A percentile compares a stretch with the other conserved stretches of the same genome.
phyloP scores from a whole-genome alignment of 1,140 invertebrate species.

The Temnothorax nylanderi region DNA sequence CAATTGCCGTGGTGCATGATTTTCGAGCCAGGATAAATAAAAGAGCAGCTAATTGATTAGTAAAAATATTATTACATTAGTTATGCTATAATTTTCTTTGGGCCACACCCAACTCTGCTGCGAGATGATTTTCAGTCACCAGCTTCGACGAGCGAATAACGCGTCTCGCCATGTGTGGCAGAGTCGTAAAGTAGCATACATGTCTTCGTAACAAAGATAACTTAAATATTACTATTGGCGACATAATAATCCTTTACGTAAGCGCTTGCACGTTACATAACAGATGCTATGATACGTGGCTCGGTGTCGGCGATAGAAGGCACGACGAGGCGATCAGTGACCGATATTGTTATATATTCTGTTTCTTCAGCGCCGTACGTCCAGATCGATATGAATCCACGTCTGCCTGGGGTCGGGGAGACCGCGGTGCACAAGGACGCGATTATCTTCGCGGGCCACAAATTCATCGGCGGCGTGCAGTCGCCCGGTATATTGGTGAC shows the following conservation, averaged over 20 bases:
- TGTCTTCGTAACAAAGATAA: neutral
- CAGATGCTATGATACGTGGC: neutral
- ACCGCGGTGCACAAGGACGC: slow-evolving; percentile 94
- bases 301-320: neutral
- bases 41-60: neutral
- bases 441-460: slow-evolving; percentile 96
- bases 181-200: neutral
- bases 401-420: slow-evolving; percentile 88
- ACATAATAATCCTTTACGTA: slow-evolving; percentile 30
- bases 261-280: slow-evolving; percentile 30
- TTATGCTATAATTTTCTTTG: neutral
- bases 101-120: neutral
- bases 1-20: neutral
- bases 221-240: slow-evolving; percentile 26
- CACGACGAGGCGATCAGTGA: neutral
- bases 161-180: too few relatives aligned
- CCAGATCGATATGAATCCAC: slow-evolving; percentile 95
- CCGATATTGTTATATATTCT: neutral
- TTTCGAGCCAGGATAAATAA: neutral
- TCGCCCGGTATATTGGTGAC: slow-evolving; percentile 90
- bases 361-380: slow-evolving; percentile 90
- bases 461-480: slow-evolving; percentile 96
- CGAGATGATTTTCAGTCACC: neutral
- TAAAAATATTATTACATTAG: neutral
- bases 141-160: neutral